Base-by-base conservation (phyloP, 2,797 vertebrate species). In the Sphenopsis melanotis region DNA sequence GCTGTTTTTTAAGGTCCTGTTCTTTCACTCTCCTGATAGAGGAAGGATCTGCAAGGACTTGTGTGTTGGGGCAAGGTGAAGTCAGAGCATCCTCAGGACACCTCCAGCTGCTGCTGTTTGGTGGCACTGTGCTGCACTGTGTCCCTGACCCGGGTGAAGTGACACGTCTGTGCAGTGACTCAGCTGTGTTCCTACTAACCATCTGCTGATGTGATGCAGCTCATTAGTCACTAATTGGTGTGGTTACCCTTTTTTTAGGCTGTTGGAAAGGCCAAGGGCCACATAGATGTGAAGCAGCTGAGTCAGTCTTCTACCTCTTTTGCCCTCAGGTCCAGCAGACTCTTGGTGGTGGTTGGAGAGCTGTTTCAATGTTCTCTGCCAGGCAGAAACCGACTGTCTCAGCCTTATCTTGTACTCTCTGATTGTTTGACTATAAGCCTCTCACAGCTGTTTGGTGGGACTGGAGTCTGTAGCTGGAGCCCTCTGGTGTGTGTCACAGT, bases 211-310 rank as follows among this genome's bases (percentile, higher is more conserved):
- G 61, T 91, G 79, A 81, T 83, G 69, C 42, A 76, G 42, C 36
- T 87, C 82, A 71, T 96, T 95, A 94, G 82, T 96, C 92, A 95
- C 70, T 88, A 80, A 75, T 63, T 94, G 80, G 23, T 53, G 44
- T 56, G 32, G 10, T 69, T 92, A 83, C 32, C 26, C 42, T 66
- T 56, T 79, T 74, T 80, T 65, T 61, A 76, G 89, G 44, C 76
- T 86, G 70, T 57, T 78, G 83, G 47, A 88, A 89, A 72, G 85
- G 79, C n/a, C 87, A 70, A 66, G 70, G 89, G n/a, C 93, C 87
- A 50, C 15, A 6, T 6, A 76, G 52, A 71, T 1, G 1, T 61
- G 70, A 55, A 72, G 71, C 41, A 55, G 61, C 41, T 92, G 89
- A 86, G 11, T 85, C 84, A 85, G 23, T 57, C 46, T 68, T 89